These are phyloP conservation scores for Aradus depressus DNA, from an alignment of 2,888 invertebrate genomes.

Conservation along the genomic window DNA sequence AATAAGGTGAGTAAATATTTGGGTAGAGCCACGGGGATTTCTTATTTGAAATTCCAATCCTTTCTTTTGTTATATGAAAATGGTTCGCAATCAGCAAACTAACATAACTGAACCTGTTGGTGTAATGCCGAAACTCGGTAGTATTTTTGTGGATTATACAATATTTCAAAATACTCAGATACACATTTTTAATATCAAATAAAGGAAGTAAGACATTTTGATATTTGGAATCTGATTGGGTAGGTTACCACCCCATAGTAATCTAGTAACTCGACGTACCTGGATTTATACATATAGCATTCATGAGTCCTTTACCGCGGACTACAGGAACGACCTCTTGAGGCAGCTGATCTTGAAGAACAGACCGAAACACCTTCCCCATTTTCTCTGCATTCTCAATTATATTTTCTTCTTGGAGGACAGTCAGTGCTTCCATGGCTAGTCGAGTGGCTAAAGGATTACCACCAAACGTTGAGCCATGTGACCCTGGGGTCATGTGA, in stretches of 20 bases:
- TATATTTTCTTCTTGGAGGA: constrained; percentile 74
- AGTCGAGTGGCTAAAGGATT: constrained; percentile 83
- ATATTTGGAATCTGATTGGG: not conserved
- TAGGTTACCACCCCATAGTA: not conserved
- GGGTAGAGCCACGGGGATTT: too few relatives aligned
- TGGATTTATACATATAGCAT: constrained; percentile 71
- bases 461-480: constrained; percentile 93
- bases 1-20: too few relatives aligned
- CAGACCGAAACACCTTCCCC: constrained; percentile 57
- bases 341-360: constrained; percentile 53
- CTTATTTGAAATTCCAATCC: too few relatives aligned
- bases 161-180: not conserved
- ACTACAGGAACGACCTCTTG: constrained; percentile 59
- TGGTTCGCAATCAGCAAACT: too few relatives aligned
- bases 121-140: too few relatives aligned
- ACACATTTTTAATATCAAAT: not conserved
- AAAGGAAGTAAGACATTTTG: not conserved
- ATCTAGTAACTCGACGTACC: constrained; percentile 39
- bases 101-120: too few relatives aligned
- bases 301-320: constrained; percentile 80
- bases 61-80: too few relatives aligned
- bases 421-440: constrained; percentile 74
- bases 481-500: constrained; percentile 78
- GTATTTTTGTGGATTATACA: not conserved
- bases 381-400: constrained; percentile 68